These are phyloP conservation scores for Drosophila parabipectinata DNA, from an alignment of 1,140 invertebrate genomes.

Conservation along the genomic window DNA sequence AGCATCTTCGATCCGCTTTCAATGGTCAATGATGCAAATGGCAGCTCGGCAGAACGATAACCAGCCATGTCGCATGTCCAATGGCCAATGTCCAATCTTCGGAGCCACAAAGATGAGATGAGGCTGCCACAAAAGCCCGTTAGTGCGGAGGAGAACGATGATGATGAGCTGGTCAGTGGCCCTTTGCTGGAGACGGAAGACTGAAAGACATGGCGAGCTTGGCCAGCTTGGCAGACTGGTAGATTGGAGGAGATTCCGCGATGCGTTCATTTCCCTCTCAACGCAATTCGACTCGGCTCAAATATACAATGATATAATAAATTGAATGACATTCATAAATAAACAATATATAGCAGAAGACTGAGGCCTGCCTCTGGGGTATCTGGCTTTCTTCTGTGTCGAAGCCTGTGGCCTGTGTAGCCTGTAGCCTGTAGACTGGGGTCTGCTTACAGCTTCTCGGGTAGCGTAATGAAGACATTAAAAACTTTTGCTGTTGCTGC, in stretches of 20 bases:
- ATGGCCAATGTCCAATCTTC: not conserved
- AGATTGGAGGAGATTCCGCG: constrained; percentile 7
- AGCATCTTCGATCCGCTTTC: constrained; percentile 26
- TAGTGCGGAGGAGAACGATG: constrained; percentile 48
- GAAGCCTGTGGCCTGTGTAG: not conserved
- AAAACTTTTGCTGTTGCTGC: constrained; percentile 24
- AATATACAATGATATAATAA: constrained; percentile 83
- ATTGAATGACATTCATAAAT: constrained; percentile 83
- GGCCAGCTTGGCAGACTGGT: not conserved
- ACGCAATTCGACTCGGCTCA: constrained; percentile 36
- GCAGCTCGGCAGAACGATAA: constrained; percentile 47
- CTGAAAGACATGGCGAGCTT: not conserved
- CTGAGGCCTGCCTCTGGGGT: not conserved
- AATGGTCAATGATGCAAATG: constrained; percentile 70
- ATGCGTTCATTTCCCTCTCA: constrained; percentile 81
- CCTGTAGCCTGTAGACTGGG: not conserved
- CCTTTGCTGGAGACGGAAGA: constrained; percentile 44
- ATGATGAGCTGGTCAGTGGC: constrained; percentile 61
- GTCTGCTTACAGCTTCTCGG: constrained; percentile 21
- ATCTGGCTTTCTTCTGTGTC: not conserved
- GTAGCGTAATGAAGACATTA: constrained; percentile 76
- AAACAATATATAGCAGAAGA: constrained; percentile 72
- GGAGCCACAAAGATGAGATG: constrained; percentile 40
- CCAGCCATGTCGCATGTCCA: constrained; percentile 15
- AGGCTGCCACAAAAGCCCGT: constrained; percentile 66